Base-by-base conservation (phyloP, 2,888 invertebrate species). In the Chelonus formosanus region DNA sequence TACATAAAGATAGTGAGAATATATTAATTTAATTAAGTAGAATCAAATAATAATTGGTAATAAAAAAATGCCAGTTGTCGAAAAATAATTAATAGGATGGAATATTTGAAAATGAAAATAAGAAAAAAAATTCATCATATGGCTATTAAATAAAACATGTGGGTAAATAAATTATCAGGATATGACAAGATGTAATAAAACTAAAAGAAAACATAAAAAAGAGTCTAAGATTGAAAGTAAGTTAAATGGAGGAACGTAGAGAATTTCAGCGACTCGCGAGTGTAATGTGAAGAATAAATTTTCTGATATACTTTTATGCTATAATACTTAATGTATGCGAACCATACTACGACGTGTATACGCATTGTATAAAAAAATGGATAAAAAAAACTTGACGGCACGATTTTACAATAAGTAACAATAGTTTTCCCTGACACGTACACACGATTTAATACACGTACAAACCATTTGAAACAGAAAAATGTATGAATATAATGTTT, bases 401-500 rank as follows among this genome's bases (percentile, higher is more conserved):
- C 50, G 20, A 52, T 53, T 64, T 40, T 50, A 50, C 20, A 36
- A 58, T 54, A 60, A 55, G 40, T 43, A 63, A 53, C 32, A 60
- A 55, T 47, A 60, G 48, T 61, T 61, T 36, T 60, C n/a, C 34
- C 20, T 48, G 7, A 60, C 54, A 40, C 20, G 44, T 57, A 71
- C 65, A 74, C 47, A 57, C 60, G 40, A 52, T 63, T 59, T 54
- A 47, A 47, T 43, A 65, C 57, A 57, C 57, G 59, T 50, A 66
- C 60, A 57, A 63, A 48, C 53, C 45, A 62, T 55, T 57, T 44
- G 10, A 68, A 56, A 32, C 62, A 58, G n/a, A 61, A 66, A 77
- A 76, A 78, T 78, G 81, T 80, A 80, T 79, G 83, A 83, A 80
- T 82, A 83, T 81, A 81, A 81, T 79, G 81, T 84, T 83, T 84